phyloP scores from a whole-genome alignment of 2,797 vertebrate species.

The Sebastes miniatus region DNA sequence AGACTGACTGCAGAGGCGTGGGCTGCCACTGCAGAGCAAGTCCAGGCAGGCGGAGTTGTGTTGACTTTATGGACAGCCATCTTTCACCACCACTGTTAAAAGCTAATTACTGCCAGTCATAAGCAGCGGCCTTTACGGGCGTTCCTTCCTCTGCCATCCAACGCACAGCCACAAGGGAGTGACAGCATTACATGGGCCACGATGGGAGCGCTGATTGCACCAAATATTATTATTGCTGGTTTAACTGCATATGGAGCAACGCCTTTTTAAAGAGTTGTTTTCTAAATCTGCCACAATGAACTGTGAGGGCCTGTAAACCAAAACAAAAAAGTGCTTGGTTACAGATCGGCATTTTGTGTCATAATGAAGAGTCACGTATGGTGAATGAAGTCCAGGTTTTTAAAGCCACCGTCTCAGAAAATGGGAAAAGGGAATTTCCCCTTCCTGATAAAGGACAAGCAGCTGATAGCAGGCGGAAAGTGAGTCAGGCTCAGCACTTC shows the following conservation, averaged over 20 bases:
- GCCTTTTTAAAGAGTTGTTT: conserved; percentile 70
- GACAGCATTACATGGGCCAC: conserved; percentile 41
- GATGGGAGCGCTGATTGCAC: conserved; percentile 48
- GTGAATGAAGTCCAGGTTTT: conserved; percentile 19
- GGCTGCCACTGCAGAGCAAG: conserved; percentile 59
- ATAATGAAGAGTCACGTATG: not conserved
- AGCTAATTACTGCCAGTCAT: conserved; percentile 74
- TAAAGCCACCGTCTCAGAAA: conserved; percentile 25
- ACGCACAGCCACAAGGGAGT: conserved; percentile 65
- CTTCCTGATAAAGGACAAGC: conserved; percentile 49
- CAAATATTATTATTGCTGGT: conserved; percentile 66
- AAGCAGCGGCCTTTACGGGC: conserved; percentile 65
- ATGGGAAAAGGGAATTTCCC: conserved; percentile 72
- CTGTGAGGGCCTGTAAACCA: conserved; percentile 2
- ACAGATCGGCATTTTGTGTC: not conserved
- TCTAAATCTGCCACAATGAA: conserved; percentile 38
- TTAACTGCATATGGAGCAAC: conserved; percentile 55
- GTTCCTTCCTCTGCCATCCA: conserved; percentile 51
- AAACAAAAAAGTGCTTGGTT: conserved; percentile 5
- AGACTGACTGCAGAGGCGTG: conserved; percentile 41
- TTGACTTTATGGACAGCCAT: conserved; percentile 74
- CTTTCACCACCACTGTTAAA: conserved; percentile 76
- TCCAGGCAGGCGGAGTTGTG: conserved; percentile 62
- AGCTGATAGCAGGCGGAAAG: conserved; percentile 70
- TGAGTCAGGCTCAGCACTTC: conserved; percentile 75